Conservation (phyloP, 2,888 invertebrate genomes). For the Chrysolina americana region DNA sequence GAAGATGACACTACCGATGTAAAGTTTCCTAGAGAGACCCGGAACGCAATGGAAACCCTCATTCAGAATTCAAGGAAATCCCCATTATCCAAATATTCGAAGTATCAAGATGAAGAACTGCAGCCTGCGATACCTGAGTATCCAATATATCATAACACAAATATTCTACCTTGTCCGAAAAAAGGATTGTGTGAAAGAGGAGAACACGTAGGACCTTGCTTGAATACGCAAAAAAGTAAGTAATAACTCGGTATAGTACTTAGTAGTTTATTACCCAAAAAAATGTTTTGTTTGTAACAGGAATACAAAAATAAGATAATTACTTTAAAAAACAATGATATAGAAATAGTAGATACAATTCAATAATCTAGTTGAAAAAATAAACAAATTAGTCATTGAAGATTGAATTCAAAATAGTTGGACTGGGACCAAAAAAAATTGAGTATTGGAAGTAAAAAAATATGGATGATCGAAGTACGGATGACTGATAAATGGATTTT, state of each 20-base stretch:
- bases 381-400: too few species aligned
- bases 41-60: slow-evolving; percentile 43
- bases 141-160: slow-evolving; percentile 4
- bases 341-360: too few species aligned
- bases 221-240: slow-evolving; percentile 33
- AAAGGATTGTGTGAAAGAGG: slow-evolving; percentile 31
- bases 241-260: not conserved
- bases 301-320: too few species aligned
- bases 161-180: slow-evolving; percentile 20
- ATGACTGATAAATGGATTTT: too few species aligned
- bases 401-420: too few species aligned
- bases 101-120: slow-evolving; percentile 33
- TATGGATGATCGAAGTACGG: too few species aligned
- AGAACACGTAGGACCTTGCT: slow-evolving; percentile 30
- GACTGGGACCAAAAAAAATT: too few species aligned
- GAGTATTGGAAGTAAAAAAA: too few species aligned
- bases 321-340: too few species aligned
- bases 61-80: slow-evolving; percentile 35
- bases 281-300: too few species aligned
- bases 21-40: slow-evolving; percentile 46
- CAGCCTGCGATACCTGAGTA: slow-evolving; percentile 44
- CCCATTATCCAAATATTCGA: slow-evolving; percentile 42
- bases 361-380: too few species aligned
- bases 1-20: slow-evolving; percentile 26
- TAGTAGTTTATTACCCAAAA: too few species aligned